Base-by-base conservation (phyloP, 2,888 invertebrate genomes). In the Congeria kusceri region DNA sequence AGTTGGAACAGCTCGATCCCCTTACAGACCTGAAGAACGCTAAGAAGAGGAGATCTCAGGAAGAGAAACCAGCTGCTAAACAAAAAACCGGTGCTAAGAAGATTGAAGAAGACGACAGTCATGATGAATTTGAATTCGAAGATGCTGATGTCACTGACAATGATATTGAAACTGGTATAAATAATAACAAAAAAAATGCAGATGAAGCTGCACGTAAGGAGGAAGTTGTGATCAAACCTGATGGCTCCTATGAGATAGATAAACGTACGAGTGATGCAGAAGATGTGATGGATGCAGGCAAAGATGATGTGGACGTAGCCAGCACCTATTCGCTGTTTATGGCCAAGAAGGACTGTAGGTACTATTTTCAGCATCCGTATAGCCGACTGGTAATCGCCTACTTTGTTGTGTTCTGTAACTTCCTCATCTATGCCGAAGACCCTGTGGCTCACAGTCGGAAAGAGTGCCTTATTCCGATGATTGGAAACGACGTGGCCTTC, bases 311-410 rank as follows among this genome's bases (percentile, higher is more conserved):
- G 4, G 93, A 93, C 87, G 87, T 89, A 49, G 90, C 88, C 57
- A 93, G 92, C 79, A 87, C 92, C 46, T 93, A 91, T 75, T 93
- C 93, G 1, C 86, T 92, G 5, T 92, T 92, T 79, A 93, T 94
- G 92, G 92, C 93, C 70, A 93, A 93, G 77, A 93, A 93, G 77
- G 94, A 94, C 86, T 89, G 90, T 71, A 92, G 94, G 39, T 94
- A 94, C 87, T 94, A 93, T 87, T 94, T 94, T 87, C 94, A 94
- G 87, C 94, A 94, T 86, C 94, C 94, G 5, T 94, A 94, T 85
- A 90, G 93, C 28, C 89, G 94, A 23, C 90, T 94, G n/a, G 92
- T 94, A 83, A 90, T 94, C 64, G 94, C 94, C 9, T 94, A 94
- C 84, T 92, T 94, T 81, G 94, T 94, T 57, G 94, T 94, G 62